Percentiles rank a stretch among this genome's conserved stretches.
phyloP scores from a whole-genome alignment of 1,140 invertebrate genomes.

The Elysia chlorotica region DNA sequence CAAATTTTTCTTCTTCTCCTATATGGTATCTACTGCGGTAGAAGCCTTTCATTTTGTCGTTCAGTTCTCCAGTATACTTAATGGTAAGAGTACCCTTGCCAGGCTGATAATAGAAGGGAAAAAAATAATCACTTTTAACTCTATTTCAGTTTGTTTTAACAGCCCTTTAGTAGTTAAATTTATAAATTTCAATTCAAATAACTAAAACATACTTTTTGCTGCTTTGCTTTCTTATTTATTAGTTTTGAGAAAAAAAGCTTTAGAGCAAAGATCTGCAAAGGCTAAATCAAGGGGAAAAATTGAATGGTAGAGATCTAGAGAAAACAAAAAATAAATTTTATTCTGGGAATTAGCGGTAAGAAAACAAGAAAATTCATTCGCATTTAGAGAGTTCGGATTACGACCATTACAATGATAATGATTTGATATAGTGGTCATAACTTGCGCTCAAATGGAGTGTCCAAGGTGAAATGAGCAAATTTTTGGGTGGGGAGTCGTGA shows the following conservation, averaged over 20 bases:
- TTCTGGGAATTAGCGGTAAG: no score
- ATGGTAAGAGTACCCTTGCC: conserved; percentile 74
- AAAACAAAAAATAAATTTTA: no score
- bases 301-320: no score
- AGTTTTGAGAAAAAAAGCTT: not conserved
- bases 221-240: not conserved
- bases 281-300: no score
- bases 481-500: no score
- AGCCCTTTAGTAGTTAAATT: not conserved
- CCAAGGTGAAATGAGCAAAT: no score
- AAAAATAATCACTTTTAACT: not conserved
- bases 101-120: conserved; percentile 33
- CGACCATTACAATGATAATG: no score
- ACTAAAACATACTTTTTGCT: not conserved
- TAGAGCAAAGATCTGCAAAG: no score
- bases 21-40: conserved; percentile 86
- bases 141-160: not conserved
- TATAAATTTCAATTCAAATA: not conserved
- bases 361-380: no score
- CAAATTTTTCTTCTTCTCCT: conserved; percentile 77
- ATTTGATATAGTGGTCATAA: no score
- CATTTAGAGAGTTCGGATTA: no score
- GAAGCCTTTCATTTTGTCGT: conserved; percentile 94
- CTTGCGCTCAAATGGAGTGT: no score
- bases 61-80: conserved; percentile 81